Conservation (phyloP, 2,113 vertebrate genomes). For the Azemiops feae region DNA sequence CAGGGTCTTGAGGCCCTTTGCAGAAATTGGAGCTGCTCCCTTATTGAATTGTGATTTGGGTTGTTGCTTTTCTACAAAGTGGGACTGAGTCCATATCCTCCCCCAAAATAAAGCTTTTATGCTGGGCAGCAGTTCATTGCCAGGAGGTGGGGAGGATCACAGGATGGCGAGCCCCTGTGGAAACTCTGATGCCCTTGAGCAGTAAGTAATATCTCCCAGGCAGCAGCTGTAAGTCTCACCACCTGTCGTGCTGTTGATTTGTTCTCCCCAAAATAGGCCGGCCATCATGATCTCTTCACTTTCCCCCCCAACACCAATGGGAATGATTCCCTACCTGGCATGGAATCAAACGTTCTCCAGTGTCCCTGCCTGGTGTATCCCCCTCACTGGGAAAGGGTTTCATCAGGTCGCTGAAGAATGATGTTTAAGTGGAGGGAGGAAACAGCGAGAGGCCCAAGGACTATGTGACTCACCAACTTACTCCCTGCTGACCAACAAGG, state of each 20-base stretch:
- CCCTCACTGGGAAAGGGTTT: conserved; percentile 7
- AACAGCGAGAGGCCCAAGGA: conserved; percentile 5
- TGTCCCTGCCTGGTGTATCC: not conserved
- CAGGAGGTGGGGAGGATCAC: conserved; percentile 20
- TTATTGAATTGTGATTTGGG: not conserved
- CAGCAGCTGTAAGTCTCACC: conserved; percentile 34
- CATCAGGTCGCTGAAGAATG: conserved; percentile 17
- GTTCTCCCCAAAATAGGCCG: conserved; percentile 64
- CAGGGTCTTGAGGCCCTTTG: not conserved
- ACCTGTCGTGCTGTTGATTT: conserved; percentile 64
- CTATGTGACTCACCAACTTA: conserved; percentile 24
- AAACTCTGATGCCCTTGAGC: conserved; percentile 64
- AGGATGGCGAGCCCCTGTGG: conserved; percentile 57
- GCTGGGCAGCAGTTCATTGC: not conserved
- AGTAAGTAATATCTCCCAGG: conserved; percentile 50
- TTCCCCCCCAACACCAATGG: conserved; percentile 17
- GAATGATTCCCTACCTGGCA: conserved; percentile 43
- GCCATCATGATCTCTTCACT: conserved; percentile 48
- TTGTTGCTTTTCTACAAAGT: not conserved
- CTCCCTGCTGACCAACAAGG: not conserved
- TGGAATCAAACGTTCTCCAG: conserved; percentile 32
- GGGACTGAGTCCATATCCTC: not conserved
- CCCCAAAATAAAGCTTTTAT: not conserved
- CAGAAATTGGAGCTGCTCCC: not conserved
- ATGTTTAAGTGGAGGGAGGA: not conserved